These are phyloP conservation scores for Phenacoccus solenopsis DNA, from an alignment of 1,140 invertebrate genomes.

Conservation along the genomic window DNA sequence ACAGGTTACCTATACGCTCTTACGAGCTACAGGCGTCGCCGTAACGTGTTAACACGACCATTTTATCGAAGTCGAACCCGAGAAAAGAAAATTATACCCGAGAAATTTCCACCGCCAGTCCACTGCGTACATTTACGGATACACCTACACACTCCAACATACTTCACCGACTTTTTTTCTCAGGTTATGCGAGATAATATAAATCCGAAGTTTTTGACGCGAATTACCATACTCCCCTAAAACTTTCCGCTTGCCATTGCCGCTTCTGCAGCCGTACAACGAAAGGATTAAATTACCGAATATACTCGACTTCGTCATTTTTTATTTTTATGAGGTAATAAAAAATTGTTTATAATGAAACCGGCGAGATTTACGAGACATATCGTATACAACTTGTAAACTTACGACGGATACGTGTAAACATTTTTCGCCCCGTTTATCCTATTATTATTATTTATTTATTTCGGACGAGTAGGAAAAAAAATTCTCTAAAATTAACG, in stretches of 20 bases:
- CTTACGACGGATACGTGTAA: background rate
- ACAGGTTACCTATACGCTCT: too few species aligned
- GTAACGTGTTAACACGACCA: too few species aligned
- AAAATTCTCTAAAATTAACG: background rate
- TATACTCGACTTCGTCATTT: conserved; percentile 7
- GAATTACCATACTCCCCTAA: background rate
- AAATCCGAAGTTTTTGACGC: background rate
- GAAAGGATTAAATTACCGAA: conserved; percentile 12
- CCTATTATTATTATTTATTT: background rate
- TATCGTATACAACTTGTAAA: background rate
- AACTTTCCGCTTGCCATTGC: background rate
- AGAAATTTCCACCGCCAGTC: background rate
- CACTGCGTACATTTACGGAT: too few species aligned
- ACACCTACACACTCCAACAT: too few species aligned
- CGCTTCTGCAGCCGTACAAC: too few species aligned
- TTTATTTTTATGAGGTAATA: conserved; percentile 18
- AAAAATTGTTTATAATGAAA: conserved; percentile 14
- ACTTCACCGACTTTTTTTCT: too few species aligned
- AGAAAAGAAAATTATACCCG: background rate
- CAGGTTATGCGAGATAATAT: background rate
- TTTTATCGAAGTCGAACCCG: too few species aligned
- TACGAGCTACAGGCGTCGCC: too few species aligned
- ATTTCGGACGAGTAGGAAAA: background rate
- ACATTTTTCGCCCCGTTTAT: background rate
- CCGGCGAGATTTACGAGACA: background rate